phyloP scores from a whole-genome alignment of 2,888 invertebrate genomes.

The Crepidodera aurea region DNA sequence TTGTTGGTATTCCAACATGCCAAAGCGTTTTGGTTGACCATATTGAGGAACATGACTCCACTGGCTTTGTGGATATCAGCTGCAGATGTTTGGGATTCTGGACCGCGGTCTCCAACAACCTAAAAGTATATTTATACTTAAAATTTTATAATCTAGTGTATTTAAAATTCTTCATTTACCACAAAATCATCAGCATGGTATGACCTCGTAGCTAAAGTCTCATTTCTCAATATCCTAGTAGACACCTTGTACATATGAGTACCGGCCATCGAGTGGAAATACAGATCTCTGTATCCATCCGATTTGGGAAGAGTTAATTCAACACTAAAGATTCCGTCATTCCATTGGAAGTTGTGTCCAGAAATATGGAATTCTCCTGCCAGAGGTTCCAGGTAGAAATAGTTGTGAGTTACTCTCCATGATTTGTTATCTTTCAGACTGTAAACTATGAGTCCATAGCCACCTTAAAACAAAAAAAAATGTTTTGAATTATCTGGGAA shows the following conservation, averaged over 20 bases:
- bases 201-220: conserved; percentile 63
- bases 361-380: conserved; percentile 73
- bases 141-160: too few species aligned
- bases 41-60: conserved; percentile 73
- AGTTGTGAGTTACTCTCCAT: conserved; percentile 77
- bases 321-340: conserved; percentile 80
- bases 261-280: conserved; percentile 82
- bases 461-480: conserved; percentile 47
- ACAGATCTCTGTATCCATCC: conserved; percentile 70
- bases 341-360: conserved; percentile 79
- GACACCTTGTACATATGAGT: conserved; percentile 75
- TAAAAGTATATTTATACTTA: conserved; percentile 45
- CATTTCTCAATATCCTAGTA: conserved; percentile 68
- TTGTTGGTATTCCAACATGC: conserved; percentile 77
- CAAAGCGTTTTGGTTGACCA: conserved; percentile 74
- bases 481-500: not conserved
- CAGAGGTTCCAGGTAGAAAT: conserved; percentile 76
- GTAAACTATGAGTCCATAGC: conserved; percentile 68
- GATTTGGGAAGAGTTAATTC: conserved; percentile 65
- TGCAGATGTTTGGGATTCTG: conserved; percentile 72
- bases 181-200: conserved; percentile 67
- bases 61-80: conserved; percentile 70
- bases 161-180: conserved; percentile 48
- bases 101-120: conserved; percentile 72
- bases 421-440: conserved; percentile 58